These are phyloP conservation scores for Pogonomyrmex barbatus DNA, from an alignment of 1,140 invertebrate species.

Conservation along the genomic window DNA sequence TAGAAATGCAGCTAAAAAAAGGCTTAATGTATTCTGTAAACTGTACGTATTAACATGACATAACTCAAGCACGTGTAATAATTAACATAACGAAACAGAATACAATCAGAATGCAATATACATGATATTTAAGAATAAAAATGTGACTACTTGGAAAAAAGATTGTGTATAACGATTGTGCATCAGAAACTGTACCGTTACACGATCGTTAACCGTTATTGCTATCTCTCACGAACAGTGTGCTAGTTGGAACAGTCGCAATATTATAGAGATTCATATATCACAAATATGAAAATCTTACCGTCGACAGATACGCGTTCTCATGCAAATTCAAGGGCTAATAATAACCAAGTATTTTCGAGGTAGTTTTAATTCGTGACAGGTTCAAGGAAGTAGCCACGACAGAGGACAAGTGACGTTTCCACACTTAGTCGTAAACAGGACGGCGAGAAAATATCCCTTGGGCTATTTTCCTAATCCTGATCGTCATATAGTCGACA, in stretches of 20 bases:
- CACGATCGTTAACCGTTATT: background rate
- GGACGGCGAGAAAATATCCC: background rate
- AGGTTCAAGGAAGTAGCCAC: background rate
- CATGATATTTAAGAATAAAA: background rate
- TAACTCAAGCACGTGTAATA: background rate
- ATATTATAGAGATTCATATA: background rate
- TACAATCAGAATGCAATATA: background rate
- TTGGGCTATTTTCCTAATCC: too few relatives aligned
- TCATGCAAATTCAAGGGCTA: too few relatives aligned
- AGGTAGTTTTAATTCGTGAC: background rate
- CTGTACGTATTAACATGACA: background rate
- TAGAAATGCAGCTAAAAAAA: too few relatives aligned
- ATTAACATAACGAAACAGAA: background rate
- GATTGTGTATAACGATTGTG: too few relatives aligned
- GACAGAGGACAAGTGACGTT: background rate
- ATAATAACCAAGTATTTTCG: background rate
- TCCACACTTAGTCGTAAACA: background rate
- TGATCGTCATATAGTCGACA: slow-evolving; percentile 10
- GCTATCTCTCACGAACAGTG: too few relatives aligned
- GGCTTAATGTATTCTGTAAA: background rate
- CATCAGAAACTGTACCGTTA: background rate
- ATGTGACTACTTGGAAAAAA: too few relatives aligned
- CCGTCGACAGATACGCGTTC: background rate
- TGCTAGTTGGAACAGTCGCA: too few relatives aligned
- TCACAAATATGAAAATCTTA: background rate